Evolutionary conservation across 2,113 vertebrate genomes (phyloP), one percentile per base, ranked within the genome.

Genomic region (Leucoraja erinaceus): DNA sequence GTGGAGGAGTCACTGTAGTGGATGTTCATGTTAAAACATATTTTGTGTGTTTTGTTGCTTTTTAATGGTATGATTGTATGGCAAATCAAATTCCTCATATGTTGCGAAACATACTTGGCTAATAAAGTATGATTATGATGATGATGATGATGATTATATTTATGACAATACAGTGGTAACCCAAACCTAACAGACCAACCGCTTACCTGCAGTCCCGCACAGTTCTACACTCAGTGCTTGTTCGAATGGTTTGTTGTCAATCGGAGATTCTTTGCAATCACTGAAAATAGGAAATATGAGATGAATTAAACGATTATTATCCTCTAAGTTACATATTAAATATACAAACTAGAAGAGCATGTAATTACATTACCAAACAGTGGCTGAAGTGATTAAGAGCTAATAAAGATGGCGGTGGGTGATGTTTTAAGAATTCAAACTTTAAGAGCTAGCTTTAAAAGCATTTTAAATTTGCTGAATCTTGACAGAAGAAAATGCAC

Each of bases 171-270:
- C 12, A 3, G n/a, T 63, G 7, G 10, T 63, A 14, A 86, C 7
- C 56, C n/a, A 28, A n/a, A 86, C 61, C 20, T 72, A n/a, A 63
- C 5, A 70, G 70, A 91, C 59, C 92, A 84, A 88, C 28, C 61
- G 31, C 95, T 95, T 96, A 99, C 99, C 99, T 97, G 99, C 99
- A 0, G 99, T 99, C 94, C 99, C 99, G 93, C 98, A 99, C 92
- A 99, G 96, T 94, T 99, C 99, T 96, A 99, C 97, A 0, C 96
- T 96, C 94, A 99, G 96, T 92, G 97, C 96, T 93, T 98, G 97
- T 95, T 99, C 99, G 75, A 98, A 99, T 93, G 95, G 96, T 95
- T 97, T 98, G 96, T 96, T 98, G 94, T 95, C 96, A 94, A 97
- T 96, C 22, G 95, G 0, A 25, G 96, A 61, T 83, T 96, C 95